Evolutionary conservation across 2,113 vertebrate genomes (phyloP).

Genomic region (Prionailurus viverrinus): DNA sequence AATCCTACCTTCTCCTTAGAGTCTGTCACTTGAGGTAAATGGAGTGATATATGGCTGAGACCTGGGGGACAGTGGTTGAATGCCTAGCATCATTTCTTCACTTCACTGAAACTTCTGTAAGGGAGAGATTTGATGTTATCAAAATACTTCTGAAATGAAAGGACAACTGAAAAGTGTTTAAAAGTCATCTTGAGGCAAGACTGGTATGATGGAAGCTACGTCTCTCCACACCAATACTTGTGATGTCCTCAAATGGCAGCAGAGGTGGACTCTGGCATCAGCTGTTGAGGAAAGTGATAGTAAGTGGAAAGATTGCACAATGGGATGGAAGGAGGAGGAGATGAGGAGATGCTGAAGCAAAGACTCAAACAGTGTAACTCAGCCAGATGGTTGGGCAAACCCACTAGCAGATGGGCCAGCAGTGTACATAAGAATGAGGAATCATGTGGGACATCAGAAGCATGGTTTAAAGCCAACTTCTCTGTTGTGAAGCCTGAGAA

Average conservation of each 20-base stretch:
- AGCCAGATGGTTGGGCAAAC: conserved; percentile 47
- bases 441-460: neutral
- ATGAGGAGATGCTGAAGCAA: neutral
- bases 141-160: conserved; percentile 37
- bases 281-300: neutral
- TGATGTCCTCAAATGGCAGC: neutral
- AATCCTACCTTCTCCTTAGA: neutral
- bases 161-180: neutral
- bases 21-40: conserved; percentile 7
- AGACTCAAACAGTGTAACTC: neutral
- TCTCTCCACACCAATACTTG: rapidly evolving
- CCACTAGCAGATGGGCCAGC: neutral
- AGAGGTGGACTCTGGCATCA: neutral
- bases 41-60: neutral
- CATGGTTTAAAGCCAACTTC: conserved; percentile 15
- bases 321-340: neutral
- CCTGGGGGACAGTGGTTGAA: neutral
- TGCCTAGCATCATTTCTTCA: neutral
- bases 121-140: neutral
- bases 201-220: neutral
- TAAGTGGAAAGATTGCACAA: neutral
- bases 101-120: neutral
- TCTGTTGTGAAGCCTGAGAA: neutral
- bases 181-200: neutral
- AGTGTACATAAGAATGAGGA: neutral